Percentiles rank a stretch among this genome's conserved stretches.
Conservation (phyloP, 2,113 vertebrate species). For the Dicerorhinus sumatrensis region DNA sequence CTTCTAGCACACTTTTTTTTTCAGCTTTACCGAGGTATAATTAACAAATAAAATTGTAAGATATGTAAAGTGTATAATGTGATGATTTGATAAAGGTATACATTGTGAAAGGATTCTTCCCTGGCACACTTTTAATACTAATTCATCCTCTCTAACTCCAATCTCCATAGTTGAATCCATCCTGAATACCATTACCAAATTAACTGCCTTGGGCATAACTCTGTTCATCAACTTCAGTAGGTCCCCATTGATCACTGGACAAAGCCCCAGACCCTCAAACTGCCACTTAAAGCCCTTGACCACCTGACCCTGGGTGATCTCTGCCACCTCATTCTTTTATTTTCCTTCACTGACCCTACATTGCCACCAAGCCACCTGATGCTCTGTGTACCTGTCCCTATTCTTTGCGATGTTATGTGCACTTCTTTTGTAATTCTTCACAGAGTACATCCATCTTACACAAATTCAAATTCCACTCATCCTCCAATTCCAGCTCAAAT, state of each 20-base stretch:
- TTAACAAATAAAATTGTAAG: background rate
- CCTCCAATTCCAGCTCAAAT: background rate
- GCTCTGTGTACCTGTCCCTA: background rate
- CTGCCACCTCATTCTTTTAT: background rate
- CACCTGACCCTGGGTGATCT: background rate
- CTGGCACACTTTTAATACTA: background rate
- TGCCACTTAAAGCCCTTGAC: background rate
- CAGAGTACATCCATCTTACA: background rate
- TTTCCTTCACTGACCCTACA: background rate
- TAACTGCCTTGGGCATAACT: background rate
- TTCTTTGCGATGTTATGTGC: background rate
- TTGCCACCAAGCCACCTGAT: background rate
- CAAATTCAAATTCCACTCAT: background rate
- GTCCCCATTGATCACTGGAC: background rate
- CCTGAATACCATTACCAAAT: background rate
- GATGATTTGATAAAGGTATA: background rate
- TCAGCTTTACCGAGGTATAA: background rate
- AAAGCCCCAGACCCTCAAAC: background rate
- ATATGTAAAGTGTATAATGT: background rate
- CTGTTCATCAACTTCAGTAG: background rate
- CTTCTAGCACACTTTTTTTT: background rate
- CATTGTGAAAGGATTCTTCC: background rate
- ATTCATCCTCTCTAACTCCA: background rate
- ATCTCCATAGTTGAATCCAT: background rate
- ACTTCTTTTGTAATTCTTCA: background rate